Base-by-base conservation (phyloP, 1,140 invertebrate species). In the Scylla paramamosain region DNA sequence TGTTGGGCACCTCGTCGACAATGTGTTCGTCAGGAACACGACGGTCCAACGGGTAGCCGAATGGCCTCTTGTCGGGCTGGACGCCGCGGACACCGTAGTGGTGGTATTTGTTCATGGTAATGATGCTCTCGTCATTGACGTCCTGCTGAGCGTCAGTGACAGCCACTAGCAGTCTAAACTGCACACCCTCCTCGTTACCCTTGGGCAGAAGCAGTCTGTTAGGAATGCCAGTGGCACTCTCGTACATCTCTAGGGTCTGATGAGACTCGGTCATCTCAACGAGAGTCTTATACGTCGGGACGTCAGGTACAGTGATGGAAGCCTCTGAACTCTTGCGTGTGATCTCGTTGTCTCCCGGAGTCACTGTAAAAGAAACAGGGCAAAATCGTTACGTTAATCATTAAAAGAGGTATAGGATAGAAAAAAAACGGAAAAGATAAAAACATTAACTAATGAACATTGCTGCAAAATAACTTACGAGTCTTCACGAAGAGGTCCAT, bases 41-140 rank as follows among this genome's bases (percentile, higher is more conserved):
- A 32, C 83, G 83, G 83, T 84, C 83, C 83, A 84, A n/a, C n/a
- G 83, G 83, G 83, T 84, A 84, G 25, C 83, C 83, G 6, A 39
- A 39, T 2, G 39, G 39, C 39, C 39, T 39, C 39, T 39, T 39
- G 39, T 39, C 39, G 6, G 39, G 39, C 39, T 39, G 39, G 39
- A 39, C 39, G 39, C 39, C 39, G 39, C 6, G 39, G 1, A 39
- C 39, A 6, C 39, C 39, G 39, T 39, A 39, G 6, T 39, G 39
- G 39, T 39, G 39, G 39, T 39, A 39, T 6, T 39, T 39, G 39
- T 39, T 39, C 39, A 39, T 39, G 6, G 39, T 39, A 39, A 39
- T 39, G 39, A 39, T 39, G 39, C 39, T 39, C 39, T 39, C 39
- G 6, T 39, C 39, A 6, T 39, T 39, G 39, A 39, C 39, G 39